These are phyloP conservation scores for Alosa sapidissima DNA, from an alignment of 2,797 vertebrate genomes.

Conservation along the genomic window DNA sequence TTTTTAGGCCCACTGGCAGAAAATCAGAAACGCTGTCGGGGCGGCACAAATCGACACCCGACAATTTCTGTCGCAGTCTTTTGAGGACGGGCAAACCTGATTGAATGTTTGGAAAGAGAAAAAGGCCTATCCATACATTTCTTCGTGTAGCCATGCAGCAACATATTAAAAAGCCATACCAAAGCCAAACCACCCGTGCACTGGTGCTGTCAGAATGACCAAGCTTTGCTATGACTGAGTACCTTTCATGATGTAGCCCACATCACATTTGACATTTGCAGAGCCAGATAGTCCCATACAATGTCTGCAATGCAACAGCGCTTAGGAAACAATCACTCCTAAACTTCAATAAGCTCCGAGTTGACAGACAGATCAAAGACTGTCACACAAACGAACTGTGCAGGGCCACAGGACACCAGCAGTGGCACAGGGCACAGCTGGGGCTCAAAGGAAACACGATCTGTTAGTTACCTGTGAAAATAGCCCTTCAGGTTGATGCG, in stretches of 20 bases:
- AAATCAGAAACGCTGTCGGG: not conserved
- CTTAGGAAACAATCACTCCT: not conserved
- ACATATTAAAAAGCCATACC: not conserved
- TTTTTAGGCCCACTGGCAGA: conserved; percentile 4
- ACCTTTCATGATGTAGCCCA: not conserved
- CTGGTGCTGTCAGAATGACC: not conserved
- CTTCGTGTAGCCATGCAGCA: not conserved
- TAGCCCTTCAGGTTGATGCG: not conserved
- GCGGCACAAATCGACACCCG: not conserved
- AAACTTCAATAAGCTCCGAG: not conserved
- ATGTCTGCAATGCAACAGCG: not conserved
- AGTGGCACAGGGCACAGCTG: not conserved
- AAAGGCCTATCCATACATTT: not conserved
- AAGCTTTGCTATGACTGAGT: not conserved
- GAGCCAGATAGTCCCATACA: not conserved
- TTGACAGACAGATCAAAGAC: not conserved
- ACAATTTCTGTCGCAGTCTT: not conserved
- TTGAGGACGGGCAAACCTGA: not conserved
- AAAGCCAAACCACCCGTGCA: not conserved
- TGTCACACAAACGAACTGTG: not conserved
- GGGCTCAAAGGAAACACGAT: not conserved
- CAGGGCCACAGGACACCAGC: not conserved
- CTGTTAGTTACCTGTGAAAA: not conserved
- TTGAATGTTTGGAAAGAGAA: not conserved
- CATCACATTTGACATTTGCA: not conserved